phyloP scores from a whole-genome alignment of 2,888 invertebrate genomes.

The Sialis lutaria region DNA sequence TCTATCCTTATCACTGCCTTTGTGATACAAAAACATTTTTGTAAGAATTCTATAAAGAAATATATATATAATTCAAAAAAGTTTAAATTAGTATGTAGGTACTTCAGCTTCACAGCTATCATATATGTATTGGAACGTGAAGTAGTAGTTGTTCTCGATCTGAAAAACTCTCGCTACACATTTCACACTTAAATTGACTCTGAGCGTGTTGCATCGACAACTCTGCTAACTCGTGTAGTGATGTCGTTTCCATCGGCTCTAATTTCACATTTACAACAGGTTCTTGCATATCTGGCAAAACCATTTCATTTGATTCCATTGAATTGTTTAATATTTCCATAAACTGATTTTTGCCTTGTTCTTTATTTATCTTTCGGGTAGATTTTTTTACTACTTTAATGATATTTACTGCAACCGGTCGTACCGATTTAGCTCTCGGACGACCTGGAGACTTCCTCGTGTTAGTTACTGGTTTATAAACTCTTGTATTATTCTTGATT shows the following conservation, averaged over 20 bases:
- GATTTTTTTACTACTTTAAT: conserved; percentile 1
- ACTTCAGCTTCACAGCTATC: conserved; percentile 22
- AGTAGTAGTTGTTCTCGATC: conserved; percentile 54
- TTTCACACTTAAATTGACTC: conserved; percentile 54
- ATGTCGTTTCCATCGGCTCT: conserved; percentile 26
- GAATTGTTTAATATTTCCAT: not conserved
- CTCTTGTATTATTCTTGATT: not conserved
- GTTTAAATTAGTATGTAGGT: too few species aligned
- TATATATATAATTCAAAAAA: too few species aligned
- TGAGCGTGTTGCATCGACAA: conserved; percentile 27
- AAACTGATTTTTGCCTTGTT: not conserved
- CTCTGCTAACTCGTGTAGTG: conserved; percentile 32
- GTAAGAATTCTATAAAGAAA: too few species aligned
- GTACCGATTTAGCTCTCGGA: not conserved
- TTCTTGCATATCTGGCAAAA: conserved; percentile 11
- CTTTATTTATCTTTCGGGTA: not conserved
- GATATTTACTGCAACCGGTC: not conserved
- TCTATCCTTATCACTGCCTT: too few species aligned
- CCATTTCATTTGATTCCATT: conserved; percentile 3
- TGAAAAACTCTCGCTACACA: conserved; percentile 61
- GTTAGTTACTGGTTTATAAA: not conserved
- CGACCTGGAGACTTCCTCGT: not conserved
- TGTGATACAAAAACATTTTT: too few species aligned
- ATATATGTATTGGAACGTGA: conserved; percentile 72
- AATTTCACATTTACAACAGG: conserved; percentile 18